Conservation (phyloP, 2,113 vertebrate species). For the Falco punctatus region DNA sequence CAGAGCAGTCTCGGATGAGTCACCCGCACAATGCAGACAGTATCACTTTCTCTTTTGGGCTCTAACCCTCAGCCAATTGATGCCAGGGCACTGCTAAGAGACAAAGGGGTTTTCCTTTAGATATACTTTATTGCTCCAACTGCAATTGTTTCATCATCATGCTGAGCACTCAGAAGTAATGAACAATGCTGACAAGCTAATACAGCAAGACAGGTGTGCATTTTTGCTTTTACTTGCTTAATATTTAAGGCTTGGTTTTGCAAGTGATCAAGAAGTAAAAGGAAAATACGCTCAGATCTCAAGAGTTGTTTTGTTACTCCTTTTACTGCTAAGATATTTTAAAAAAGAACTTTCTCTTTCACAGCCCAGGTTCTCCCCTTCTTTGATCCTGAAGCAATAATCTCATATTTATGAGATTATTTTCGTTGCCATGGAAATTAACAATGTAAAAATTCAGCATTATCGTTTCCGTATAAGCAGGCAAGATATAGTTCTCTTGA, state of each 20-base stretch:
- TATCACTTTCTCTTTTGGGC: rapidly evolving
- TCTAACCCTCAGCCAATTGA: background rate
- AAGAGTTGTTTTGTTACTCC: background rate
- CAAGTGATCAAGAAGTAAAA: background rate
- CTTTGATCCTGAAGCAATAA: slow-evolving; percentile 53
- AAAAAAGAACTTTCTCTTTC: background rate
- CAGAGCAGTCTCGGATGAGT: background rate
- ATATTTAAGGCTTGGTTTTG: background rate
- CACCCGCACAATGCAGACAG: rapidly evolving
- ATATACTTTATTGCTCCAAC: background rate
- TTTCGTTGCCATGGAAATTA: slow-evolving; percentile 54
- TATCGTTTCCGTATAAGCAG: background rate
- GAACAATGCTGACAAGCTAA: background rate
- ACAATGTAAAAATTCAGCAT: background rate
- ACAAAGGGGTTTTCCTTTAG: background rate
- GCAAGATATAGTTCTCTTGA: background rate
- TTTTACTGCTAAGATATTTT: slow-evolving; percentile 1
- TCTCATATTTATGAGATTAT: slow-evolving; percentile 58
- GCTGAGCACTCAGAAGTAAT: background rate
- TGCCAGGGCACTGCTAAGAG: background rate
- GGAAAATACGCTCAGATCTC: background rate
- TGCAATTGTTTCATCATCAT: background rate
- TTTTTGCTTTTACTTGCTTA: background rate
- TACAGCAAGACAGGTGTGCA: background rate
- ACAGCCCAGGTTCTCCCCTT: background rate